These are phyloP conservation scores for Corbicula japonica DNA, from an alignment of 2,888 invertebrate species.

Conservation along the genomic window DNA sequence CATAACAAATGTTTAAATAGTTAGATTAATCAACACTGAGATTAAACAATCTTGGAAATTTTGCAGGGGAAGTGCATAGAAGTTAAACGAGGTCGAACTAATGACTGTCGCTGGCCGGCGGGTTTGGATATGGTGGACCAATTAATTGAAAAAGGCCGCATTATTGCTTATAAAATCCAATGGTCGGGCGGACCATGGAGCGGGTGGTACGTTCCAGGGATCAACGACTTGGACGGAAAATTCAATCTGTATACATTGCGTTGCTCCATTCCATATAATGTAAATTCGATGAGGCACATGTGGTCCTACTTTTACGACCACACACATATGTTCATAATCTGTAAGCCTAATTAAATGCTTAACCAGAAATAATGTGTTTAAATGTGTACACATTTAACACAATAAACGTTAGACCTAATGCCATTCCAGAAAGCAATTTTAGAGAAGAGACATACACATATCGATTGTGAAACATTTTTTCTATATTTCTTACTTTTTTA, in stretches of 20 bases:
- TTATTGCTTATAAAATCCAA: constrained; percentile 48
- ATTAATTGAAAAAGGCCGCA: constrained; percentile 9
- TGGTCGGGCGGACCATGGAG: constrained; percentile 50
- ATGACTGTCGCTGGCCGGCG: constrained; percentile 48
- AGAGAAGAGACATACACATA: too few relatives aligned
- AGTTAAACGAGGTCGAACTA: too few relatives aligned
- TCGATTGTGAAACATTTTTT: too few relatives aligned
- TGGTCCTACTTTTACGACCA: constrained; percentile 57
- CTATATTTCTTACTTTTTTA: too few relatives aligned
- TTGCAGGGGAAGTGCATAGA: too few relatives aligned
- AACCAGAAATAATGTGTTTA: too few relatives aligned
- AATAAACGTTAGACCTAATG: too few relatives aligned
- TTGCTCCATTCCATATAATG: constrained; percentile 1
- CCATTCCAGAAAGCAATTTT: too few relatives aligned
- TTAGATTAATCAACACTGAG: too few relatives aligned
- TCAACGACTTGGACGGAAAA: constrained; percentile 50
- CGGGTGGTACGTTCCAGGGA: constrained; percentile 51
- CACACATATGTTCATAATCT: constrained; percentile 52
- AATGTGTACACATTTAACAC: too few relatives aligned
- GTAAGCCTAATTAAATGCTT: constrained; percentile 23
- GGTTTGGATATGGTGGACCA: constrained; percentile 31
- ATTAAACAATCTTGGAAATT: too few relatives aligned
- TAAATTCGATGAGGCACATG: constrained; percentile 39
- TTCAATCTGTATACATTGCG: constrained; percentile 9
- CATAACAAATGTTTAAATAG: too few relatives aligned